A percentile compares a stretch with the other conserved stretches of the same genome.
These are phyloP conservation scores for Geodia barretti DNA, from an alignment of 37 sponge, comb jelly and placozoan species.

Conservation along the genomic window DNA sequence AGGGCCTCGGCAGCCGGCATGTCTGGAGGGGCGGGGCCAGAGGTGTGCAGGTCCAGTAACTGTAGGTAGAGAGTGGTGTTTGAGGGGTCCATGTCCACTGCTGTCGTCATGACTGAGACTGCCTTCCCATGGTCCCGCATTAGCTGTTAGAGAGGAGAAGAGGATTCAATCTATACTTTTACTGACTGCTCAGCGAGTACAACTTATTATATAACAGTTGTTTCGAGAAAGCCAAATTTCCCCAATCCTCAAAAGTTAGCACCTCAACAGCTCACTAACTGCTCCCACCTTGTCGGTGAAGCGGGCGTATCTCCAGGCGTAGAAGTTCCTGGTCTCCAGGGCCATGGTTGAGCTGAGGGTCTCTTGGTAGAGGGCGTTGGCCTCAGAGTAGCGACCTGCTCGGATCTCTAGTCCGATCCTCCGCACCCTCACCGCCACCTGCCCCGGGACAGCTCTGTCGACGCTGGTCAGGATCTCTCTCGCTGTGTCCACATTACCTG, in stretches of 20 bases:
- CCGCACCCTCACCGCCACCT: constrained; percentile 20
- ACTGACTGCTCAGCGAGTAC: too few relatives aligned
- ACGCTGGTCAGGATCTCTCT: constrained; percentile 34
- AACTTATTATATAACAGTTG: too few relatives aligned
- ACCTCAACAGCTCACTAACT: too few relatives aligned
- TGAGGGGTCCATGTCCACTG: constrained; percentile 53
- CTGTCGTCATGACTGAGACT: constrained; percentile 33
- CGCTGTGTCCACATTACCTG: constrained; percentile 58
- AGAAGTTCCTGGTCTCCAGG: constrained; percentile 45
- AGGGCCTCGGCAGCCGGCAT: constrained; percentile 35
- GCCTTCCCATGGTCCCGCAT: constrained; percentile 33
- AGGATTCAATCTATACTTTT: too few relatives aligned
- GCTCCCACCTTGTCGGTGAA: constrained; percentile 46
- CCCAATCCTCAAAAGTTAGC: too few relatives aligned
- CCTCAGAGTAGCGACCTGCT: not conserved
- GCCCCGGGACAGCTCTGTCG: not conserved
- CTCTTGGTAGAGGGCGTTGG: constrained; percentile 36
- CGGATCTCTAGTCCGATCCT: constrained; percentile 57
- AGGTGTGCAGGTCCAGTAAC: constrained; percentile 63
- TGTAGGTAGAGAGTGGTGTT: constrained; percentile 59
- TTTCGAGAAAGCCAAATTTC: too few relatives aligned
- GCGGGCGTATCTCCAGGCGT: constrained; percentile 37
- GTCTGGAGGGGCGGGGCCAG: constrained; percentile 17
- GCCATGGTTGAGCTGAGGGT: not conserved
- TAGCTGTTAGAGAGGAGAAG: too few relatives aligned